Evolutionary conservation across 1,140 invertebrate species (phyloP), one percentile per base, ranked within the genome.

Genomic region (Tribolium madens): DNA sequence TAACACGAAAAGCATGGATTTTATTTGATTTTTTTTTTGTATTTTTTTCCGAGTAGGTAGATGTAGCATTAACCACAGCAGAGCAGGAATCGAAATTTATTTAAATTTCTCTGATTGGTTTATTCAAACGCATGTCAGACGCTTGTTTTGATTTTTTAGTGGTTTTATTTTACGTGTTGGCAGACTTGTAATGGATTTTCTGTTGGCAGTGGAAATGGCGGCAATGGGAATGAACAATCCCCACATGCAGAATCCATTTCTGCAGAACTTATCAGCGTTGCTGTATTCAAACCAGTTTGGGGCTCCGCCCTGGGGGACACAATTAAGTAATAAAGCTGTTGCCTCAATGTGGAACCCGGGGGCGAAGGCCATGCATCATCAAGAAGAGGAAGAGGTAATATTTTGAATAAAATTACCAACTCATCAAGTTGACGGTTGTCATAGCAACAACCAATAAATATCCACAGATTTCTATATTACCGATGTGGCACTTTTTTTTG

Each of bases 141-240:
- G 57, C 57, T 64, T 52, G 6, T 60, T 60, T 57, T 17, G 21
- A n/a, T 57, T 60, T 60, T 18, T 18, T 69, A 48, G 26, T 21
- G 36, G n/a, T n/a, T 33, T 70, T 2, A 60, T 52, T 21, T 69
- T 48, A 53, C 47, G 47, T 47, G 15, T 33, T 17, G 47, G 14
- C 18, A 52, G 12, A 47, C 12, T 76, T 72, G 53, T 53, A 10
- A 75, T 76, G 36, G 26, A 17, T 73, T 70, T 78, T 77, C 77
- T 78, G 18, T 64, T 83, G 81, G 5, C 84, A 91, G 90, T 91
- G 89, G 89, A 90, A 80, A 89, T 90, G 89, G 88, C 88, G 9
- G 87, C 87, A 10, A 86, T 88, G 85, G 89, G 88, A 78, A 86
- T 89, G 81, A 89, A 87, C 79, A 84, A 87, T 36, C 85, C 88